Base-by-base conservation (phyloP, 2,797 vertebrate species). In the Simalia tracyae region DNA sequence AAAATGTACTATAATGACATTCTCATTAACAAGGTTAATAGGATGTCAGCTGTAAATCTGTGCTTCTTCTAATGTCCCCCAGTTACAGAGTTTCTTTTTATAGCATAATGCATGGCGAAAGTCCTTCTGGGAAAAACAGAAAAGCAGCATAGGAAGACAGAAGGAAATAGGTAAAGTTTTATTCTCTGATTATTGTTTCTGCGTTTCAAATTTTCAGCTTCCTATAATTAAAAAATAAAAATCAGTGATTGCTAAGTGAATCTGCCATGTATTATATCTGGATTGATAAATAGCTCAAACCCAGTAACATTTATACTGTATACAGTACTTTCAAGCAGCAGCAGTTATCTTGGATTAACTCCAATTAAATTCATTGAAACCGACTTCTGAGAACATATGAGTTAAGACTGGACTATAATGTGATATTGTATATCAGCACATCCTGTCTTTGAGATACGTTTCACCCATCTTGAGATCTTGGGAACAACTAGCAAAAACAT, bases 401-500 rank as follows among this genome's bases (percentile, higher is more conserved):
- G n/a, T 54, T 19, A 86, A 9, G 54, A 28, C n/a, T 57, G 3
- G 19, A 56, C 10, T 72, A 22, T 68, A 81, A 81, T 57, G 60
- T 14, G 31, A 84, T 61, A 7, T 59, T 81, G 3, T 84, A 3
- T 84, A 46, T 50, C 9, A 22, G 8, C 42, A 59, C 56, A 76
- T 76, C 26, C 56, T 76, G 59, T 63, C 22, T 28, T 15, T 87
- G 36, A 46, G 5, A 31, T 59, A 9, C 0, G 1, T 72, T 84
- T 91, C 19, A 68, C 59, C 14, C 90, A n/a, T n/a, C 64, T 42
- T 72, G 26, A 87, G 36, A 19, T 19, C 26, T 42, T 46, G 26
- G 54, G 63, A 59, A n/a, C 94, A 81, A 84, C 93, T 57, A 92
- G 17, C 14, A n/a, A 68, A 66, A 22, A 68, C 36, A 90, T 92